Conservation (phyloP, 2,113 vertebrate species). For the Hemibagrus wyckioides region DNA sequence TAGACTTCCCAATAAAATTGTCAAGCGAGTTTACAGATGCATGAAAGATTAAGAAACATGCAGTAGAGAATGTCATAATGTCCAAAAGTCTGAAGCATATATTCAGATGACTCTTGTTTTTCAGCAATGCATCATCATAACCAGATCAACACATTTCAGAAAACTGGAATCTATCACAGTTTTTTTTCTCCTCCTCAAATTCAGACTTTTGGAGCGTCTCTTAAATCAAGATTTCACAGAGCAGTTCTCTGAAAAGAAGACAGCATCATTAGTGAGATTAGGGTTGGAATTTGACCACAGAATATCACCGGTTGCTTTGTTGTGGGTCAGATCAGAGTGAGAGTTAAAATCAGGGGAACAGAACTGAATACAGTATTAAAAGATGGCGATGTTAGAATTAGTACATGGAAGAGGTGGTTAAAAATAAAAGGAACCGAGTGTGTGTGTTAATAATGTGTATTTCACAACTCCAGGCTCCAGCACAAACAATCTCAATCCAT, state of each 20-base stretch:
- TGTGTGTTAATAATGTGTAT: constrained; percentile 1
- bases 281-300: not conserved
- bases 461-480: not conserved
- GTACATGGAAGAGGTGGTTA: not conserved
- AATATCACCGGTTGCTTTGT: no score
- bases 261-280: no score
- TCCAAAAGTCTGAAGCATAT: constrained; percentile 16
- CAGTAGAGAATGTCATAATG: not conserved
- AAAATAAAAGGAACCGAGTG: not conserved
- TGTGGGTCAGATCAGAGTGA: not conserved
- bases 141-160: not conserved
- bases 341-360: not conserved
- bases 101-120: not conserved
- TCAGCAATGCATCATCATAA: not conserved
- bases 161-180: not conserved
- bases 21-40: not conserved
- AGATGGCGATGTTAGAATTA: not conserved
- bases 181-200: not conserved
- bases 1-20: not conserved
- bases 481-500: not conserved
- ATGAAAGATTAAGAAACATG: not conserved
- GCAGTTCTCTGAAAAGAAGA: not conserved
- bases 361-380: not conserved
- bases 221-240: not conserved
- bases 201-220: constrained; percentile 10